phyloP scores from a whole-genome alignment of 2,113 vertebrate genomes.

The Pitta sordida region DNA sequence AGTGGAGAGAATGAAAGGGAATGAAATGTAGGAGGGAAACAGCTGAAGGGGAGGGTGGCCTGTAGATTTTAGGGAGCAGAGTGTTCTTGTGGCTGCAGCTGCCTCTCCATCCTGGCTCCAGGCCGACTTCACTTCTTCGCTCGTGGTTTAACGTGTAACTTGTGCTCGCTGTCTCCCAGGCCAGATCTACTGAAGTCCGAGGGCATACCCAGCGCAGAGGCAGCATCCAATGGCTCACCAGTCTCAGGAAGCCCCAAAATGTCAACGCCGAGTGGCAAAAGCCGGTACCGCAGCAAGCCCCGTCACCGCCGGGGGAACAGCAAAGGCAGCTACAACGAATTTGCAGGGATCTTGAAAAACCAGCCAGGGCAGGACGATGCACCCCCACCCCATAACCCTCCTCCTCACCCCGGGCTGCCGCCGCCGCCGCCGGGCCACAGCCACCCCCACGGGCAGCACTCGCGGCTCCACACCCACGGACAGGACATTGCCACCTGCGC shows the following conservation, averaged over 20 bases:
- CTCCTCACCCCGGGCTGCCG: slow-evolving; percentile 10
- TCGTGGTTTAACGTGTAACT: not conserved
- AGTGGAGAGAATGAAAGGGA: not conserved
- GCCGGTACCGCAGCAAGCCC: slow-evolving; percentile 91
- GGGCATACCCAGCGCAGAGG: slow-evolving; percentile 86
- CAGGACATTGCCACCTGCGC: slow-evolving; percentile 89
- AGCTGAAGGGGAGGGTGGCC: not conserved
- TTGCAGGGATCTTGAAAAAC: slow-evolving; percentile 81
- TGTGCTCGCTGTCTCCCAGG: slow-evolving; percentile 64
- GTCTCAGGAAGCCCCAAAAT: slow-evolving; percentile 91
- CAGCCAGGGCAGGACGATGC: slow-evolving; percentile 69
- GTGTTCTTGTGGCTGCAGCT: not conserved
- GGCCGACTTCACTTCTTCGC: not conserved
- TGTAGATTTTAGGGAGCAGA: not conserved
- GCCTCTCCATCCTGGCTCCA: not conserved
- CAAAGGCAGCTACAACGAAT: slow-evolving; percentile 92
- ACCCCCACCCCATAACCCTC: slow-evolving; percentile 19
- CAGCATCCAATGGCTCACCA: slow-evolving; percentile 81
- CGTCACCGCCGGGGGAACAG: slow-evolving; percentile 94
- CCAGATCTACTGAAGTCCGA: slow-evolving; percentile 93
- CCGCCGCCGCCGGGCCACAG: slow-evolving; percentile 37
- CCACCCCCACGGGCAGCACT: slow-evolving; percentile 52
- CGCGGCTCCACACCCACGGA: slow-evolving; percentile 77
- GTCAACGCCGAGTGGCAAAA: slow-evolving; percentile 85
- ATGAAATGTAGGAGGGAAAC: not conserved